phyloP scores from a whole-genome alignment of 2,888 invertebrate species.

The Caenorhabditis sp. region DNA sequence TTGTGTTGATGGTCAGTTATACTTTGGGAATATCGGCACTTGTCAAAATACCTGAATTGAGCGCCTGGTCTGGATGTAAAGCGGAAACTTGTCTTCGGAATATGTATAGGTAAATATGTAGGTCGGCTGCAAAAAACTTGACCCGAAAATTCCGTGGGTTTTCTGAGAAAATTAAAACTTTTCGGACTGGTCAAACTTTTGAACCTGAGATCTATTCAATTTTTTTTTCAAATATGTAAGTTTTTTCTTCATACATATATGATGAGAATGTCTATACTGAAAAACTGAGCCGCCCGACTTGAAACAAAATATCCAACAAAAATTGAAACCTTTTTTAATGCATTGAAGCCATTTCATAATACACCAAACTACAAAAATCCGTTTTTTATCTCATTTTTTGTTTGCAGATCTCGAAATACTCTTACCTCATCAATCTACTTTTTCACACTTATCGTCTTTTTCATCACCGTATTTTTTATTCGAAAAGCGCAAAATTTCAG shows the following conservation, averaged over 20 bases:
- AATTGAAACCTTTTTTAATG: too few species aligned
- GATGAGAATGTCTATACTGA: too few species aligned
- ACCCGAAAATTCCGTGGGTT: too few species aligned
- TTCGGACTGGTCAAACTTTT: not conserved
- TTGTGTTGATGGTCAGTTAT: constrained; percentile 56
- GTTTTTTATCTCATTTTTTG: too few species aligned
- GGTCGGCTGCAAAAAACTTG: not conserved
- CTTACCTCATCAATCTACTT: constrained; percentile 53
- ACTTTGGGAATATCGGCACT: constrained; percentile 57
- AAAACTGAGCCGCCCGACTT: too few species aligned
- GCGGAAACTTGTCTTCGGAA: constrained; percentile 63
- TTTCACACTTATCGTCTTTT: constrained; percentile 60
- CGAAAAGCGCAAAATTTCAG: constrained; percentile 54
- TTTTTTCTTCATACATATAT: too few species aligned
- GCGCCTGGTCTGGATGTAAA: constrained; percentile 63
- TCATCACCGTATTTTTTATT: constrained; percentile 56
- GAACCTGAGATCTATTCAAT: not conserved
- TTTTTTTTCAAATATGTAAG: too few species aligned
- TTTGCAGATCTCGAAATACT: constrained; percentile 54
- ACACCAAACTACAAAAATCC: too few species aligned
- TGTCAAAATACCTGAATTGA: constrained; percentile 62
- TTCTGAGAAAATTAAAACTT: constrained; percentile 6
- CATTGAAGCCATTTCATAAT: too few species aligned
- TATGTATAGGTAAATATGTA: constrained; percentile 41
- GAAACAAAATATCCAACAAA: too few species aligned